Percentiles rank a stretch among this genome's conserved stretches.
These are phyloP conservation scores for Asbolus verrucosus DNA, from an alignment of 1,140 invertebrate genomes.

Conservation along the genomic window DNA sequence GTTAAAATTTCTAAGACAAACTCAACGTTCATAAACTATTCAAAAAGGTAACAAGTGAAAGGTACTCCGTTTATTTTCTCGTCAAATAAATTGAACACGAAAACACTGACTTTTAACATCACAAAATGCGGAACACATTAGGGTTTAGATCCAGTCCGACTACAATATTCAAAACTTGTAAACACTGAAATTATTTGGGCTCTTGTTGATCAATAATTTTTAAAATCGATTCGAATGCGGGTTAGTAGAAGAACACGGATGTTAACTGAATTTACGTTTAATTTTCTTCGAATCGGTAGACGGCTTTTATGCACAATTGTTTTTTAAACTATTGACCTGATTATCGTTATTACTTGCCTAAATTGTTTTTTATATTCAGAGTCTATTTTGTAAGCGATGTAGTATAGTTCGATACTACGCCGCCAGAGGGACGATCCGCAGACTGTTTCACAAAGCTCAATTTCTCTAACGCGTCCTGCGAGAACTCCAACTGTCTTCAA, in stretches of 20 bases:
- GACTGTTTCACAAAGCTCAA: slow-evolving; percentile 30
- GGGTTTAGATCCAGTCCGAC: slow-evolving; percentile 50
- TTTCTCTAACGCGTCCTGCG: slow-evolving; percentile 12
- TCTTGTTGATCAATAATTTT: slow-evolving; percentile 60
- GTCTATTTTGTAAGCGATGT: slow-evolving; percentile 57
- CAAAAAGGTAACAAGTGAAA: slow-evolving; percentile 51
- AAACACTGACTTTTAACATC: slow-evolving; percentile 53
- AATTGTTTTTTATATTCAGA: slow-evolving; percentile 51
- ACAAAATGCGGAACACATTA: slow-evolving; percentile 61
- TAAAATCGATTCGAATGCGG: slow-evolving; percentile 60
- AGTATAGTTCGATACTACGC: slow-evolving; percentile 55
- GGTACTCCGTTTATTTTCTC: slow-evolving; percentile 47
- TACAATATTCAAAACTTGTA: slow-evolving; percentile 46
- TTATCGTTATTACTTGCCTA: slow-evolving; percentile 41
- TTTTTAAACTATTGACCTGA: slow-evolving; percentile 44
- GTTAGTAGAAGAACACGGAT: slow-evolving; percentile 51
- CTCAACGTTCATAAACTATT: slow-evolving; percentile 49
- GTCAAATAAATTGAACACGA: slow-evolving; percentile 47
- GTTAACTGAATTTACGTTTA: slow-evolving; percentile 28
- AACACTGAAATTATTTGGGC: slow-evolving; percentile 52
- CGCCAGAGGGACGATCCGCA: slow-evolving; percentile 51
- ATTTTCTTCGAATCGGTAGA: slow-evolving; percentile 16
- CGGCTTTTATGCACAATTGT: slow-evolving; percentile 29
- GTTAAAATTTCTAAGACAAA: slow-evolving; percentile 36
- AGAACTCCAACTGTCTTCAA: neutral